Conservation (phyloP, 2,888 invertebrate genomes). For the Vesta saturnalis region DNA sequence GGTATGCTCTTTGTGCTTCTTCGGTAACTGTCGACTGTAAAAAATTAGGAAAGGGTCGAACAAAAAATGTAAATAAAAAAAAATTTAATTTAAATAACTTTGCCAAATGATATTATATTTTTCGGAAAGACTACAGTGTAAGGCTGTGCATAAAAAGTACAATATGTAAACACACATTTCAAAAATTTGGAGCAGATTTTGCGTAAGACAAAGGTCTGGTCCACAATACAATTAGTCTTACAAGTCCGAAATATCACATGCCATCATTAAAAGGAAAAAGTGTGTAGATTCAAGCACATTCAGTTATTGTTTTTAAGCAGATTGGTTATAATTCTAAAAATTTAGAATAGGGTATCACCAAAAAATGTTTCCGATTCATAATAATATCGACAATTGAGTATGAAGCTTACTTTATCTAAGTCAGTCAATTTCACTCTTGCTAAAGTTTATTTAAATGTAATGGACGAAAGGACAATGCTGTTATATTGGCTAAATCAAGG, state of each 20-base stretch:
- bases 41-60: conserved; percentile 48
- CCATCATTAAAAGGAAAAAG: conserved; percentile 19
- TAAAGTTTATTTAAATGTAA: neutral
- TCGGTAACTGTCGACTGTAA: conserved; percentile 83
- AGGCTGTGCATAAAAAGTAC: conserved; percentile 29
- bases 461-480: neutral
- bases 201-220: neutral
- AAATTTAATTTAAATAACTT: conserved; percentile 10
- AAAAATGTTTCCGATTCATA: neutral
- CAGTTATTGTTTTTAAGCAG: neutral
- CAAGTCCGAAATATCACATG: conserved; percentile 37
- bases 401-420: neutral
- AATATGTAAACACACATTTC: conserved; percentile 30
- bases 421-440: neutral
- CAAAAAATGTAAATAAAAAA: conserved; percentile 52
- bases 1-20: conserved; percentile 93
- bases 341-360: neutral
- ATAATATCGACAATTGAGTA: neutral
- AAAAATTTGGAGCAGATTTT: conserved; percentile 14
- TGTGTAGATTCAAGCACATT: too few relatives aligned
- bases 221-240: conserved; percentile 27
- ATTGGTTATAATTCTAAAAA: neutral
- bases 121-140: conserved; percentile 28
- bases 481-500: too few relatives aligned
- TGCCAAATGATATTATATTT: conserved; percentile 30